These are phyloP conservation scores for Zosterops pallidus DNA, from an alignment of 2,113 vertebrate species.

Conservation along the genomic window DNA sequence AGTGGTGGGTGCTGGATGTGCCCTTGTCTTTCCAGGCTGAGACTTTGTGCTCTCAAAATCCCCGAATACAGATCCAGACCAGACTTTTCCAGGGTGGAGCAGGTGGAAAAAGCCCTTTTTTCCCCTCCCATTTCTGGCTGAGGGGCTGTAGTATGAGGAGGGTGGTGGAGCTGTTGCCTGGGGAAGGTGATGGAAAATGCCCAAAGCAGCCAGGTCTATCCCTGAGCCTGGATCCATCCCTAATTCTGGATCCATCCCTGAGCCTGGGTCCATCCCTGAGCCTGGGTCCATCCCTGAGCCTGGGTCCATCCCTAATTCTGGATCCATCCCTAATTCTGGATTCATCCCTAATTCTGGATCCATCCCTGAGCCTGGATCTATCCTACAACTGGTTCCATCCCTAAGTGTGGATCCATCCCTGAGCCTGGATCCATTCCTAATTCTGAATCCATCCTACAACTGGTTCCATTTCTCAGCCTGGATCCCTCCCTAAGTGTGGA, in stretches of 20 bases:
- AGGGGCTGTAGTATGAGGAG: background rate
- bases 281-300: no score
- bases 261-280: rapidly evolving
- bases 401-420: no score
- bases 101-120: background rate
- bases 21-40: rapidly evolving
- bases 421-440: background rate
- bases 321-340: rapidly evolving
- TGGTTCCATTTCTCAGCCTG: no score
- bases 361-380: rapidly evolving
- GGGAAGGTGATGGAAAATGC: background rate
- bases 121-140: rapidly evolving
- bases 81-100: rapidly evolving
- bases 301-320: rapidly evolving
- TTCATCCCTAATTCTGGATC: no score
- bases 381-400: no score
- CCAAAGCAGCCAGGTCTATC: background rate
- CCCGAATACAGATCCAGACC: rapidly evolving
- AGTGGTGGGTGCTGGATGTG: background rate
- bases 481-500: no score
- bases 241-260: background rate
- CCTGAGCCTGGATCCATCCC: background rate
- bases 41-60: background rate
- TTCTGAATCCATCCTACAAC: no score
- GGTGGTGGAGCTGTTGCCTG: rapidly evolving